These are phyloP conservation scores for Trileptium ribeirensis DNA, from an alignment of 2,888 invertebrate genomes.

Conservation along the genomic window DNA sequence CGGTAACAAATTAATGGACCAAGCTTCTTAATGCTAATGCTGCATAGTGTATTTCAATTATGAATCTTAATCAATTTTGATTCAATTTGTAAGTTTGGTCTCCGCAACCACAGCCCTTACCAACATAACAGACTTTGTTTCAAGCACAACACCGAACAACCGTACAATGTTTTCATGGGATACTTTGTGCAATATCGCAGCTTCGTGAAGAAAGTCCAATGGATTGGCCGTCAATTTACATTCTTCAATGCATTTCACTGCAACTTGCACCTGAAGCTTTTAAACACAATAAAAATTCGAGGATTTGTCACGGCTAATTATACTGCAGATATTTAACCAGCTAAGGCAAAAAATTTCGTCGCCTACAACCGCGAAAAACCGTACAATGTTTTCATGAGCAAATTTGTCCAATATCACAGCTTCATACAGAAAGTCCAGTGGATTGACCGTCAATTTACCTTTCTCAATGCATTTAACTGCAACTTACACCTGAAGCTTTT, in stretches of 20 bases:
- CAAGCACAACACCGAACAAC: conserved; percentile 92
- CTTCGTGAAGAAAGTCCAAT: conserved; percentile 92
- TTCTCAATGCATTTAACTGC: conserved; percentile 91
- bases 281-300: no score
- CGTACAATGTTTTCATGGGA: conserved; percentile 93
- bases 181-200: conserved; percentile 94
- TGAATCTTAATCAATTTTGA: no score
- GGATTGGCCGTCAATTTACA: conserved; percentile 93
- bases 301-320: no score
- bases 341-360: no score
- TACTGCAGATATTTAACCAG: no score
- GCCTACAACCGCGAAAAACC: conserved; percentile 91
- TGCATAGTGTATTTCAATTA: no score
- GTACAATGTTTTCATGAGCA: conserved; percentile 89
- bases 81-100: no score
- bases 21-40: no score
- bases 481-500: conserved; percentile 80
- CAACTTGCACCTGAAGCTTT: conserved; percentile 72
- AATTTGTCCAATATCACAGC: conserved; percentile 97
- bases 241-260: conserved; percentile 87
- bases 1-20: no score
- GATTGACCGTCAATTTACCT: conserved; percentile 89
- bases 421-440: conserved; percentile 91
- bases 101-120: no score
- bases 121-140: conserved; percentile 72